Base-by-base conservation (phyloP, 1,140 invertebrate species). In the Drosophila pallidifrons region DNA sequence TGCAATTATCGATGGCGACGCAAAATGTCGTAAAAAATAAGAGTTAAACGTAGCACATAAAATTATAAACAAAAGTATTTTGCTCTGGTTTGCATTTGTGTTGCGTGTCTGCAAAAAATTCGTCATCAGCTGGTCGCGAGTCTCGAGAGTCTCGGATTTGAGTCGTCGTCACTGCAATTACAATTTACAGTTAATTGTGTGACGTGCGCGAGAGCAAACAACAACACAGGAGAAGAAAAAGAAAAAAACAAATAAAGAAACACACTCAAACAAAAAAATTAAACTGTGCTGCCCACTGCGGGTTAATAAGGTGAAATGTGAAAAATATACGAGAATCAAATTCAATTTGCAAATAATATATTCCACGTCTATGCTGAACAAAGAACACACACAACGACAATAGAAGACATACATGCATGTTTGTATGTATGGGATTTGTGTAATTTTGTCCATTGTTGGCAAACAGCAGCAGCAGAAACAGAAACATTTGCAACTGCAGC, bases 111-210 rank as follows among this genome's bases (percentile, higher is more conserved):
- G 55, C 74, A 77, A 80, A 74, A 89, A 76, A 88, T 88, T 88
- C 83, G 83, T 88, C 83, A 88, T 88, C 83, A 88, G 83, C 83
- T 88, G 83, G 80, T 83, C 58, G 58, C 38, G 52, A 76, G 52
- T 69, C 25, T 57, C 46, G 38, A 49, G 15, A 66, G 68, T 71
- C 51, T 47, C 25, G 15, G 28, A 38, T 43, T 57, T 55, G 54
- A 64, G 35, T n/a, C 46, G 49, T 52, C 64, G 59, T 59, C 52
- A 57, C 61, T 47, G 64, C 25, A 61, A 66, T 70, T 76, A 68
- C 63, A 73, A 57, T 82, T 25, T 43, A 64, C 68, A 88, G 72
- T 69, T 79, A 57, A 79, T 79, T 82, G 35, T 45, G 38, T 45
- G 57, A 49, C 38, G 43, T 73, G 68, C 64, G 79, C 45, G 68